Evolutionary conservation across 2,888 invertebrate genomes (phyloP).

Genomic region (Criorhina ranunculi): DNA sequence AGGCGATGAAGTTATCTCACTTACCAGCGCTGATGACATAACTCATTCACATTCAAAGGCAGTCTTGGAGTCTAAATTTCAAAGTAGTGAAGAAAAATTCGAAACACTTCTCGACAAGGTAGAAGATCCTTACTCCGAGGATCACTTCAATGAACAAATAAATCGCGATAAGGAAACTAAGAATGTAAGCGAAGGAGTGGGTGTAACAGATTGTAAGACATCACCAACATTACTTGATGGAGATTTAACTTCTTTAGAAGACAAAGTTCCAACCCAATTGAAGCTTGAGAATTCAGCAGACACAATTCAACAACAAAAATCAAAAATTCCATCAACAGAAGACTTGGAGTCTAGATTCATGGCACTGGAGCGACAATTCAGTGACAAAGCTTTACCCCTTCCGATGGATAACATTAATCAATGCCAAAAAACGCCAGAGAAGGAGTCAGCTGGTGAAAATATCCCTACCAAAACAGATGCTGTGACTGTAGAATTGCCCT

Average conservation of each 20-base stretch:
- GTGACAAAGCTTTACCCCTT: neutral
- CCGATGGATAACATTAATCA: neutral
- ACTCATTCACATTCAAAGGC: too few species aligned
- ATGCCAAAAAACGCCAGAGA: neutral
- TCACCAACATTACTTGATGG: too few species aligned
- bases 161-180: neutral
- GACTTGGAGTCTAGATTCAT: conserved; percentile 31
- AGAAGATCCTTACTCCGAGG: neutral
- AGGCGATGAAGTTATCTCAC: neutral
- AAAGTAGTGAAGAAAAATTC: neutral
- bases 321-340: conserved; percentile 38
- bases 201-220: too few species aligned
- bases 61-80: neutral
- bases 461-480: conserved; percentile 4
- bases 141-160: neutral
- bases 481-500: too few species aligned
- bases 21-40: too few species aligned
- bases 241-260: neutral
- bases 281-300: neutral
- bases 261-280: neutral
- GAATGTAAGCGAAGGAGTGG: neutral
- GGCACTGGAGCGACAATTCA: conserved; percentile 76
- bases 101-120: neutral
- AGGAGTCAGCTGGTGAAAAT: neutral
- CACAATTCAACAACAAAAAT: neutral